Conservation (phyloP, 2,113 vertebrate genomes). For the Atlantisia rogersi region DNA sequence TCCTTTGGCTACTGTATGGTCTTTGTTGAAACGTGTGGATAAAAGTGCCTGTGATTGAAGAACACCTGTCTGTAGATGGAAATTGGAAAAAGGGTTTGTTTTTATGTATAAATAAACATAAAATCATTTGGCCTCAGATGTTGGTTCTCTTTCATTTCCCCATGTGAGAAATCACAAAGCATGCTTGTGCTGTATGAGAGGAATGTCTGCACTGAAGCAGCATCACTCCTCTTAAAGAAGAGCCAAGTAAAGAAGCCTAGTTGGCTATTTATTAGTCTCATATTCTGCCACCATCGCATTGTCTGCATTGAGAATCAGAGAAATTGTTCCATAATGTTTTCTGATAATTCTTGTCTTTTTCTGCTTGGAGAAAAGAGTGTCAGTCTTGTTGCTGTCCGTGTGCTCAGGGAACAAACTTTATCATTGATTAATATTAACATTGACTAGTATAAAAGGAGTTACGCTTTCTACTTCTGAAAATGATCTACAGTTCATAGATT, state of each 20-base stretch:
- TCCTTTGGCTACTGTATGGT: neutral
- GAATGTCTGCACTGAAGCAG: neutral
- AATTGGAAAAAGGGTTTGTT: neutral
- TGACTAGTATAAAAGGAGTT: neutral
- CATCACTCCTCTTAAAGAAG: neutral
- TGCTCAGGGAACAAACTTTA: neutral
- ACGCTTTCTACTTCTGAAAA: neutral
- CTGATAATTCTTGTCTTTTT: neutral
- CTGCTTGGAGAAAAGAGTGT: neutral
- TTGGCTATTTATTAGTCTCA: neutral
- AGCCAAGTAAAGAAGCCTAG: neutral
- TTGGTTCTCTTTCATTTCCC: neutral
- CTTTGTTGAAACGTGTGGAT: neutral
- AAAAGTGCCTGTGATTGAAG: neutral
- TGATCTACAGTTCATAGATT: neutral
- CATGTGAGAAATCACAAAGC: neutral
- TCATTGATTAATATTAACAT: neutral
- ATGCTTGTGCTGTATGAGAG: neutral
- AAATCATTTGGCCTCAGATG: neutral
- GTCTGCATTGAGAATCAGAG: neutral
- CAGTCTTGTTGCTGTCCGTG: neutral
- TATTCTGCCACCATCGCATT: neutral
- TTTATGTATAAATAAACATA: conserved; percentile 5
- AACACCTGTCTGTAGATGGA: neutral
- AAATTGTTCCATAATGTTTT: neutral